A percentile compares a stretch with the other conserved stretches of the same genome.
Evolutionary conservation across 2,113 vertebrate species (phyloP).

Genomic region (Nicator chloris): DNA sequence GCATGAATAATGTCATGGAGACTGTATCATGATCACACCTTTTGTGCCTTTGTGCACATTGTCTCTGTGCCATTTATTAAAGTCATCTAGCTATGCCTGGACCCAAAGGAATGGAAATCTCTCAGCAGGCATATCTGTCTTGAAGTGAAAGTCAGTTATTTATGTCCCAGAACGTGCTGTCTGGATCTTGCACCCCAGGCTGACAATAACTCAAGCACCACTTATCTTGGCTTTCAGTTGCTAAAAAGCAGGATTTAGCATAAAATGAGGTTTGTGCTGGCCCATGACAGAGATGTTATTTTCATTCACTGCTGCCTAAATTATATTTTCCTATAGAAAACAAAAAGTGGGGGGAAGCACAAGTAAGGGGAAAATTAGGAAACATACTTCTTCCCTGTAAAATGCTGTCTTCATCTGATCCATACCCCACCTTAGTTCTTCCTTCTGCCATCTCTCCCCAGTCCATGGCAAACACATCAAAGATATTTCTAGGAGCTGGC

Average conservation of each 20-base stretch:
- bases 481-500: not conserved
- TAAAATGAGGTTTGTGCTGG: not conserved
- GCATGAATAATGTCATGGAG: not conserved
- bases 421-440: not conserved
- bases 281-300: not conserved
- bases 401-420: not conserved
- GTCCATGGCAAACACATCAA: not conserved
- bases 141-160: not conserved
- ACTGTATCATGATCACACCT: not conserved
- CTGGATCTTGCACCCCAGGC: not conserved
- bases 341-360: not conserved
- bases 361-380: not conserved
- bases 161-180: not conserved
- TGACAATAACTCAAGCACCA: not conserved
- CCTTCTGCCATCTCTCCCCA: not conserved
- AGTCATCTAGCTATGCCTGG: not conserved
- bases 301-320: not conserved
- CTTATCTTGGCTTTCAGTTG: not conserved
- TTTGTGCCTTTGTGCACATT: not conserved
- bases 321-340: not conserved
- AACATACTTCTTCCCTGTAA: not conserved
- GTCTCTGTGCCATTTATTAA: not conserved
- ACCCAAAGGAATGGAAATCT: not conserved
- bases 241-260: not conserved
- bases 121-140: not conserved